Base-by-base conservation (phyloP, 2,888 invertebrate genomes). In the Lasioglossum marginatum region DNA sequence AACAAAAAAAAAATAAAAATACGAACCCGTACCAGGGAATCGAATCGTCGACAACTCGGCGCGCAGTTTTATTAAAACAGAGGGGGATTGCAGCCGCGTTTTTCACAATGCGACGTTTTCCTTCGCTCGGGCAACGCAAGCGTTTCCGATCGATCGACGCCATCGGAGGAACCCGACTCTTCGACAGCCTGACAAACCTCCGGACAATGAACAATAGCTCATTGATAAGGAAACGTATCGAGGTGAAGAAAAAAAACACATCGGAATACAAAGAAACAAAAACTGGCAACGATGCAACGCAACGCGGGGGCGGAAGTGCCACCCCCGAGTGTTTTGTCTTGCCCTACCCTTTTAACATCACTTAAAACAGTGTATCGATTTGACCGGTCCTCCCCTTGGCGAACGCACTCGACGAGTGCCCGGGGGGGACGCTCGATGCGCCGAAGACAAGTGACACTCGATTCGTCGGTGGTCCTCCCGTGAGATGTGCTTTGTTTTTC, bases 371-470 rank as follows among this genome's bases (percentile, higher is more conserved):
- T 91, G 87, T 91, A 93, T 93, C 92, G 92, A 93, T 93, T 93
- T 90, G 91, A 92, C 88, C 88, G 90, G 81, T 88, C 83, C 88
- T 79, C 81, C 83, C 83, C 83, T 88, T 82, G 79, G 81, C 63
- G 82, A 84, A 84, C 88, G 83, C 87, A 79, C 89, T 90, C 83
- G 90, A 89, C 89, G 88, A 90, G 86, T 84, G 87, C 90, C 91
- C 16, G 72, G 87, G 87, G 87, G 92, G 91, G 90, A 92, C 79
- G 82, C 88, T 91, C 81, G 87, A 83, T 88, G 87, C 91, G 87
- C 79, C 88, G 88, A 92, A 92, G 92, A 93, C 93, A 92, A 94
- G 94, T 93, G 94, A 93, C 94, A 93, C 93, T 94, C 92, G 93
- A 92, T 92, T 93, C 92, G 87, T 86, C 88, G 89, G 88, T 90